Base-by-base conservation (phyloP, 1,140 invertebrate genomes). In the Brachionus sp. region DNA sequence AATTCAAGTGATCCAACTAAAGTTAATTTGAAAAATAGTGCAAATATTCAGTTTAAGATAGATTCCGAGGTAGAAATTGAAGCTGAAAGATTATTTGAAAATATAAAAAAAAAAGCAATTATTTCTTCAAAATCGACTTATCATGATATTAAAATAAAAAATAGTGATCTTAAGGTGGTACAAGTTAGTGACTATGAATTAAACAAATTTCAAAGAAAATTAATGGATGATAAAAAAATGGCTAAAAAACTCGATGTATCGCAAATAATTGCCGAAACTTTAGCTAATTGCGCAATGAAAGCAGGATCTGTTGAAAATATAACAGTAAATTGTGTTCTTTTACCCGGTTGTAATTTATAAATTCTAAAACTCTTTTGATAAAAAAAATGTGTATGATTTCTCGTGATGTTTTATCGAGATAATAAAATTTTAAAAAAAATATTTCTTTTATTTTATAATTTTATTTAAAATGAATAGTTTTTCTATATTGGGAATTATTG, bases 281-380 rank as follows among this genome's bases (percentile, higher is more conserved):
- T 80, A 9, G 77, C 35, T 23, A 39, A 16, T 16, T 39, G 77
- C 42, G 62, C 50, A 5, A 3, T 80, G 12, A 57, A 42, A 42
- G 77, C 77, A 23, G 77, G 77, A 29, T 62, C 50, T 23, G 35
- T 37, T 66, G 77, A 80, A 13, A 80, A 80, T 35, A 57, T 80
- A n/a, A 62, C 77, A 62, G 50, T 80, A 2, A 57, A 80, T 57
- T 80, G 77, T 66, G 33, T 80, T 25, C 77, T 80, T 44, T 33
- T 80, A 44, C 77, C 77, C 57, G 77, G 50, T 57, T 80, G 77
- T 66, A 80, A 80, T 37, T 35, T 80, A 62, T 80, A 37, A 80
- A 9, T 35, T 39, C 19, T 16, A 10, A 64, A 25, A 29, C 33
- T 37, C 35, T 37, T 3, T 29, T 29, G 29, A 29, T n/a, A 68